These are phyloP conservation scores for Diloba caeruleocephala DNA, from an alignment of 2,888 invertebrate species.

Conservation along the genomic window DNA sequence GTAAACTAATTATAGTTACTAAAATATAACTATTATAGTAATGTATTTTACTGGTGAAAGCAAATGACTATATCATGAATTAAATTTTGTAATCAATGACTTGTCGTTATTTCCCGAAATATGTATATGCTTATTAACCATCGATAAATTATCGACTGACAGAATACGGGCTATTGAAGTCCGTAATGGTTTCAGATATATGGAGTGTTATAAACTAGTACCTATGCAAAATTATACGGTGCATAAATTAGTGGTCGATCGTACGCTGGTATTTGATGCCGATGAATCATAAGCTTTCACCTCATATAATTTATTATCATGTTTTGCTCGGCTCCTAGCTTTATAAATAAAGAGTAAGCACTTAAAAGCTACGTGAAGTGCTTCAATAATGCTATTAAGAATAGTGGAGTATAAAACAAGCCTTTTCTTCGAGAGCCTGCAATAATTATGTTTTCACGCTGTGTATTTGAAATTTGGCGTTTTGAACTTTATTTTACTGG, in stretches of 20 bases:
- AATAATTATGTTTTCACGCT: conserved; percentile 16
- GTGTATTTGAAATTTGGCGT: conserved; percentile 15
- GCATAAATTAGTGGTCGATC: conserved; percentile 25
- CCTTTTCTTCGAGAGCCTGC: conserved; percentile 20
- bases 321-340: conserved; percentile 48
- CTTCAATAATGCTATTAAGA: conserved; percentile 38
- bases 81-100: conserved; percentile 26
- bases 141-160: conserved; percentile 29
- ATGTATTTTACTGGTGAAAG: too few relatives aligned
- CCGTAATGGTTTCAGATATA: conserved; percentile 37
- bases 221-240: conserved; percentile 25
- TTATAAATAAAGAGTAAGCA: conserved; percentile 55
- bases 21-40: too few relatives aligned
- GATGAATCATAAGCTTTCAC: conserved; percentile 46
- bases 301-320: conserved; percentile 54
- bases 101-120: conserved; percentile 25
- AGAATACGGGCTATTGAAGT: conserved; percentile 36
- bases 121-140: conserved; percentile 33
- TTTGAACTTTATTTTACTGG: neutral
- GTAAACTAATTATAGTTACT: too few relatives aligned
- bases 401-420: conserved; percentile 24
- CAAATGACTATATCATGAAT: too few relatives aligned
- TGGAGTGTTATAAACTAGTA: conserved; percentile 22
- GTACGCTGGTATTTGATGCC: conserved; percentile 42
- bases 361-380: conserved; percentile 50